Evolutionary conservation across 1,140 invertebrate species (phyloP).

Genomic region (Rhyacophila brunnea): DNA sequence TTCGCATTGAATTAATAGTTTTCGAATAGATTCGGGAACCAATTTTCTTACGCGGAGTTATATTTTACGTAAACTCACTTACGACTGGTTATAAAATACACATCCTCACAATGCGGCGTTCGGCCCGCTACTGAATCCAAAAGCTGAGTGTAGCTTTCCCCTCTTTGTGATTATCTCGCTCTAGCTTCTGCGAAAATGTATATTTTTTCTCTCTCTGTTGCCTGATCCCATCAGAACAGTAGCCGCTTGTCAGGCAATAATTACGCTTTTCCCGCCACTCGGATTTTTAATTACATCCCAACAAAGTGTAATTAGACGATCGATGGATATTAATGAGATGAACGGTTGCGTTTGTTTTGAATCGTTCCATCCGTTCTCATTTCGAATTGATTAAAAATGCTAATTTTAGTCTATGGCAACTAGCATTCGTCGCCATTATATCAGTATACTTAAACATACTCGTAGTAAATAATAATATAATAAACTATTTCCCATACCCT

Average conservation of each 20-base stretch:
- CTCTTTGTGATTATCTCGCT: constrained; percentile 1
- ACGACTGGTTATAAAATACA: background rate
- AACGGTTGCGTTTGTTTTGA: constrained; percentile 10
- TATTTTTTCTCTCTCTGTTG: constrained; percentile 3
- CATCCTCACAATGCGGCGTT: constrained; percentile 13
- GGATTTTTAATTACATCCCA: constrained; percentile 33
- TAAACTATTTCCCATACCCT: too few relatives aligned
- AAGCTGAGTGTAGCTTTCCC: constrained; percentile 17
- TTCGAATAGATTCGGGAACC: too few relatives aligned
- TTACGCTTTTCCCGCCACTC: constrained; percentile 33
- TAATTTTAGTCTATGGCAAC: too few relatives aligned
- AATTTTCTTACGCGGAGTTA: too few relatives aligned
- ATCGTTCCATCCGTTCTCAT: too few relatives aligned
- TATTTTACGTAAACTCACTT: background rate
- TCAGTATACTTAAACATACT: too few relatives aligned
- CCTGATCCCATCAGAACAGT: constrained; percentile 10
- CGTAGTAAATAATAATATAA: too few relatives aligned
- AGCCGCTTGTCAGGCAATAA: constrained; percentile 29
- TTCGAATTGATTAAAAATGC: too few relatives aligned
- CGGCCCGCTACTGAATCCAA: constrained; percentile 27
- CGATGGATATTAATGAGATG: constrained; percentile 29
- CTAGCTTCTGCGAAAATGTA: background rate
- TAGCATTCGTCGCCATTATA: too few relatives aligned
- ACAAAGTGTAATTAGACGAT: constrained; percentile 27
- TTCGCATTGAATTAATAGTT: too few relatives aligned